These are phyloP conservation scores for Aelia acuminata DNA, from an alignment of 2,888 invertebrate genomes.

Conservation along the genomic window DNA sequence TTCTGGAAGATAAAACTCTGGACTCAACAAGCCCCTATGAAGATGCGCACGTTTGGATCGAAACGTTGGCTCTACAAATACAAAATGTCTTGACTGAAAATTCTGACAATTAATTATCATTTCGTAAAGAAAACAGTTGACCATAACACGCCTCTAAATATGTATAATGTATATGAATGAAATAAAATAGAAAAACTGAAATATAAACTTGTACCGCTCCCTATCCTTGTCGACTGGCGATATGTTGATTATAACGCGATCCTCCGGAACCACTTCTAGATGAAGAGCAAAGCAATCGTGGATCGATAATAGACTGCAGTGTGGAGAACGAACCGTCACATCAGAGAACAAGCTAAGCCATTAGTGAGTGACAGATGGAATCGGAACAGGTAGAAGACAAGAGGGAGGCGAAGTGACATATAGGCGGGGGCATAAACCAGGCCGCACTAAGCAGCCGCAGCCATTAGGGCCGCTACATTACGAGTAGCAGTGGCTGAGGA, in stretches of 20 bases:
- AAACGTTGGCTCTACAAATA: no score
- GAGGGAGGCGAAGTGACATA: neutral
- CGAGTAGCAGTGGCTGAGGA: neutral
- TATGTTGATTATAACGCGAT: neutral
- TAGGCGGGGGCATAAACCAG: neutral
- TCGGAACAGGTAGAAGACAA: neutral
- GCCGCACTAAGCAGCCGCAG: neutral
- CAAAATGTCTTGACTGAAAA: no score
- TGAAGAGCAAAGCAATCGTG: neutral
- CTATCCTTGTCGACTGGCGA: no score
- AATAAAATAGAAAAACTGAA: no score
- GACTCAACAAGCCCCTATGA: no score
- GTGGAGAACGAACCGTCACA: neutral
- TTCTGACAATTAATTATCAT: no score
- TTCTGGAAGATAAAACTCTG: no score
- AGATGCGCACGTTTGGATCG: no score
- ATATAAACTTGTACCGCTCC: no score
- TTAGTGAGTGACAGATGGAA: neutral
- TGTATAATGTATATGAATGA: no score
- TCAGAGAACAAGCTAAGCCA: neutral
- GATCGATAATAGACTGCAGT: neutral
- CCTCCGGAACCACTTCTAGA: neutral
- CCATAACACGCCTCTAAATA: no score
- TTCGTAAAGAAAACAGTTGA: no score
- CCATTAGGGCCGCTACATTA: neutral